Evolutionary conservation across 2,113 vertebrate species (phyloP).

Genomic region (Pseudorhombus dupliciocellatus): DNA sequence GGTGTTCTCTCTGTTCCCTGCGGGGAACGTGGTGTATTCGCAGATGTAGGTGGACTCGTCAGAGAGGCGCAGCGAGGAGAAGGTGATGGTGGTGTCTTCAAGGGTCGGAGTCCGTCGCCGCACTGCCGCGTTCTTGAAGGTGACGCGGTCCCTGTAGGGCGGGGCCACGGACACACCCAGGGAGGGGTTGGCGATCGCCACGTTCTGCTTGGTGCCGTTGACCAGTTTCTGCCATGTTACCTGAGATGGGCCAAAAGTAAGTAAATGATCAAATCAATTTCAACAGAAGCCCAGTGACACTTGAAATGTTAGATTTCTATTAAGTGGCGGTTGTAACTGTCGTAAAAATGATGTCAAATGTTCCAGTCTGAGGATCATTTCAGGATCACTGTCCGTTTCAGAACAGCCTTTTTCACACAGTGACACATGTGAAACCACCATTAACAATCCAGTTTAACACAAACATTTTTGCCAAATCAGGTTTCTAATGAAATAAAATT

Average conservation of each 20-base stretch:
- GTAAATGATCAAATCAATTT: no score
- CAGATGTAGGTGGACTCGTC: slow-evolving; percentile 97
- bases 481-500: no score
- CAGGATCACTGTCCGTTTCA: no score
- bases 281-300: no score
- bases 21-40: slow-evolving; percentile 96
- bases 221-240: slow-evolving; percentile 97
- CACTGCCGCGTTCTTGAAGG: slow-evolving; percentile 87
- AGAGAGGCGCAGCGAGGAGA: slow-evolving; percentile 87
- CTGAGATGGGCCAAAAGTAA: slow-evolving; percentile 53
- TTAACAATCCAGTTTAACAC: no score
- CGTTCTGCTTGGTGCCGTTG: slow-evolving; percentile 93
- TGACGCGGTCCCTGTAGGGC: slow-evolving; percentile 88
- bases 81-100: slow-evolving; percentile 92
- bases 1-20: slow-evolving; percentile 92
- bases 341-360: no score
- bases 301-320: no score
- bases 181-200: slow-evolving; percentile 94
- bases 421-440: no score
- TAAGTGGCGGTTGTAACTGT: no score
- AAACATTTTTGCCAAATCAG: no score
- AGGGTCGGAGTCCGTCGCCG: slow-evolving; percentile 87
- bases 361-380: no score
- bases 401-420: no score
- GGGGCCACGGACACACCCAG: slow-evolving; percentile 92